Conservation (phyloP, 2,888 invertebrate genomes). For the Synergus laeviventris region DNA sequence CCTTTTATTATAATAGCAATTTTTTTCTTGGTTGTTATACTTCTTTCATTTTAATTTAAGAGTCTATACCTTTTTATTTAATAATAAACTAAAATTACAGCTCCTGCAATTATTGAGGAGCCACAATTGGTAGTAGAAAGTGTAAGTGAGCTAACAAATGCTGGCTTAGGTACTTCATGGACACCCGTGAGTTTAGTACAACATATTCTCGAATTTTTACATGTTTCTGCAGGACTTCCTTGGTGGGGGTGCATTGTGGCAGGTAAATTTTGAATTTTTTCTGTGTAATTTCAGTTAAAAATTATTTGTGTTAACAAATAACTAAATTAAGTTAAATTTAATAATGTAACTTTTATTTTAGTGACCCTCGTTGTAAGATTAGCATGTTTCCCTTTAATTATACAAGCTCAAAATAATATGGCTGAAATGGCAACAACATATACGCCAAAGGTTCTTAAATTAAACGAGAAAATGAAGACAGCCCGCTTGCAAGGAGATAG, state of each 20-base stretch:
- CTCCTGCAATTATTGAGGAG: background rate
- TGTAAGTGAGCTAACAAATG: conserved; percentile 3
- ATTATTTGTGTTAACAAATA: conserved; percentile 33
- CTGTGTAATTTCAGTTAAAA: conserved; percentile 28
- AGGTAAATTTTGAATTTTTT: conserved; percentile 76
- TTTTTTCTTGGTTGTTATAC: background rate
- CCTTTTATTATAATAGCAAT: background rate
- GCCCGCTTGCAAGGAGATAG: conserved; percentile 91
- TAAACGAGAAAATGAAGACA: conserved; percentile 91
- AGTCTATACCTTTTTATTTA: background rate
- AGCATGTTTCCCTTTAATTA: conserved; percentile 89
- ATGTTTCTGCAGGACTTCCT: conserved; percentile 88
- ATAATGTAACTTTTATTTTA: conserved; percentile 37
- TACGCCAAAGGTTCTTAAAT: conserved; percentile 88
- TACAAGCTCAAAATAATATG: conserved; percentile 88
- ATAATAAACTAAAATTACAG: conserved; percentile 10
- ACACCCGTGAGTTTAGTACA: conserved; percentile 90
- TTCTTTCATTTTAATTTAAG: background rate
- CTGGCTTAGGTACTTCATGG: conserved; percentile 87
- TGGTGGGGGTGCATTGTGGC: conserved; percentile 95
- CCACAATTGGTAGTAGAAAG: background rate
- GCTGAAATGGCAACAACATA: conserved; percentile 91
- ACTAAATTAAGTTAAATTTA: conserved; percentile 34
- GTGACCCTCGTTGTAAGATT: conserved; percentile 87
- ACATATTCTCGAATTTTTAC: conserved; percentile 87